Base-by-base conservation (phyloP, 2,888 invertebrate genomes). In the Pimpla rufipes region DNA sequence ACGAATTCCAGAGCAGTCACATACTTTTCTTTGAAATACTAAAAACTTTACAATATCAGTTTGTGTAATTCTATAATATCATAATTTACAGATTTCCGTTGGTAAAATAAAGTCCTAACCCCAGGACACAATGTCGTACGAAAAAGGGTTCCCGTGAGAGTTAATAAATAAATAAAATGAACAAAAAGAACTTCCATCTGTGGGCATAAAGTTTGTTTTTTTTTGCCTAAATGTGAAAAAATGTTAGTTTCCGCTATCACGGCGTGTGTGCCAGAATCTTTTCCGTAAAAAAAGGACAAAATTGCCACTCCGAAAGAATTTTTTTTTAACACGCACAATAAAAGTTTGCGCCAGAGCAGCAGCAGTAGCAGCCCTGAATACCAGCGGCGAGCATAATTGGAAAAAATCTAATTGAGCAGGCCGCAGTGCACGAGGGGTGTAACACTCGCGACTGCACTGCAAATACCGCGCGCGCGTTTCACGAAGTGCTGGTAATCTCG, bases 371-470 rank as follows among this genome's bases (percentile, higher is more conserved):
- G 35, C 11, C 11, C 21, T 21, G 62, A 74, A 74, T 50, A 13
- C 50, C 29, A 62, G 42, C 23, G 62, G 23, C 21, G 70, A 62
- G 16, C 40, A 70, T 78, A 78, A 78, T 78, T 70, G 70, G 70
- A 78, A 70, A 70, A 78, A 70, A 78, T 70, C 59, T 64, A 78
- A 78, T 78, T 78, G 78, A 62, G 37, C 62, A 29, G 42, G 55
- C 42, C 23, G 57, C 62, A 35, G 40, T 62, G 13, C 35, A 29
- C 71, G 40, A 40, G 37, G 50, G 47, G 21, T 23, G 50, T 37
- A 21, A 29, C 40, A 50, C 13, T 66, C 50, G 23, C 75, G 23
- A 16, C 52, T 21, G 45, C 40, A 18, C 57, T 66, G 67, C 13
- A 42, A 73, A 23, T 74, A 59, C 74, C 18, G 29, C 29, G 29